Evolutionary conservation across 2,113 vertebrate species (phyloP).

Genomic region (Atractosteus spatula): DNA sequence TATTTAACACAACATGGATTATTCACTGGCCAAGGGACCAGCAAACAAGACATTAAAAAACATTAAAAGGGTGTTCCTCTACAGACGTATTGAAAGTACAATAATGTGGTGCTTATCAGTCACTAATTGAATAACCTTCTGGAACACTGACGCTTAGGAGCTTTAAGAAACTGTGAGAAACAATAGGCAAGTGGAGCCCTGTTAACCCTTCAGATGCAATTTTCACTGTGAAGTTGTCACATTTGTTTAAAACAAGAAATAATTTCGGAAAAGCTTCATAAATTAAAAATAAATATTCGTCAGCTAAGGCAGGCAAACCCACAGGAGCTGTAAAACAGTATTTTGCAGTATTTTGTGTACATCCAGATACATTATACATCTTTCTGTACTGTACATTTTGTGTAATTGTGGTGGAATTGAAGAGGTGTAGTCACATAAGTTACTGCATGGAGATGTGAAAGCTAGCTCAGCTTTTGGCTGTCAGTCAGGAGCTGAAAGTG

Average conservation of each 20-base stretch:
- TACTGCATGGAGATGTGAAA: neutral
- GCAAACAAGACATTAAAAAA: neutral
- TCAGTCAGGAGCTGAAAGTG: conserved; percentile 1
- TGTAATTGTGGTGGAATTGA: neutral
- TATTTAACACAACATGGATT: conserved; percentile 1
- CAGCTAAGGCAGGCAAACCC: too few relatives aligned
- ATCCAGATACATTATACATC: too few relatives aligned
- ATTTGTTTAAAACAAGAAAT: too few relatives aligned
- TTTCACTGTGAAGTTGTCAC: too few relatives aligned
- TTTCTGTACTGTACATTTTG: neutral
- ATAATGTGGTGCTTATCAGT: neutral
- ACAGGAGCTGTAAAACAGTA: too few relatives aligned
- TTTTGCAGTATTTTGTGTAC: too few relatives aligned
- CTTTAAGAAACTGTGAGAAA: neutral
- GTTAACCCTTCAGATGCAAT: too few relatives aligned
- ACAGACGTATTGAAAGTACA: neutral
- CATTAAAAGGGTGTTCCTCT: neutral
- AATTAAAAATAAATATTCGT: too few relatives aligned
- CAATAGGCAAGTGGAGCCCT: neutral
- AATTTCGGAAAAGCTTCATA: too few relatives aligned
- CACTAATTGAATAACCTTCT: neutral
- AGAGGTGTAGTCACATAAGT: neutral
- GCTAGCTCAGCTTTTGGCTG: conserved; percentile 24
- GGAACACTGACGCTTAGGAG: neutral
- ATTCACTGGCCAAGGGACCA: neutral